Evolutionary conservation across 2,113 vertebrate genomes (phyloP).

Genomic region (Penelope pileata): DNA sequence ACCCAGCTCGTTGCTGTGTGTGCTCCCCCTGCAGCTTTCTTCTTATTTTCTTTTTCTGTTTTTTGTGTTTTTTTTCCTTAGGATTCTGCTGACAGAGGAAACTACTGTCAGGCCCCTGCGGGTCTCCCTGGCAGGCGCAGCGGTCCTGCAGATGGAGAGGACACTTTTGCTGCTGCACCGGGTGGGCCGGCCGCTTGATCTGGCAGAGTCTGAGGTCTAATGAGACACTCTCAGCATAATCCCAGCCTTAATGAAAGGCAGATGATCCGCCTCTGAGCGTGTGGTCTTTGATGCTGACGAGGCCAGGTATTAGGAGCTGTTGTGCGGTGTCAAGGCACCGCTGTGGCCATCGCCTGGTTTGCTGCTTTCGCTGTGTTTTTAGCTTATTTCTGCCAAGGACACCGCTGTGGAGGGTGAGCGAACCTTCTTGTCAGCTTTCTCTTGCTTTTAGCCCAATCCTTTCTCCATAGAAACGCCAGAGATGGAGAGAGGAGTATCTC

Average conservation of each 20-base stretch:
- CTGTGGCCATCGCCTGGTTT: neutral
- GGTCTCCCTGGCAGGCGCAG: neutral
- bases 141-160: neutral
- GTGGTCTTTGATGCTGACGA: neutral
- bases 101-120: neutral
- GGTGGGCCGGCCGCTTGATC: neutral
- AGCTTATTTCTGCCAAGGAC: neutral
- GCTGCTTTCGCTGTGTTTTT: neutral
- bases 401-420: accelerated
- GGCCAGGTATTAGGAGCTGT: neutral
- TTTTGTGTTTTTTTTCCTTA: neutral
- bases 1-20: neutral
- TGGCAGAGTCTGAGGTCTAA: neutral
- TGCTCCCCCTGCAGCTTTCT: neutral
- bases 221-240: neutral
- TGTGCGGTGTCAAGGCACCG: accelerated
- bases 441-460: neutral
- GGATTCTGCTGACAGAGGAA: constrained; percentile 37
- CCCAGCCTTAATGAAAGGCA: neutral
- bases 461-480: neutral
- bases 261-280: neutral
- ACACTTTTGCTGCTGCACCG: neutral
- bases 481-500: neutral
- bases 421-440: neutral
- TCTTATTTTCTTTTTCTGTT: neutral